Evolutionary conservation across 1,140 invertebrate genomes (phyloP).

Genomic region (Mycetomoellerius zeteki): DNA sequence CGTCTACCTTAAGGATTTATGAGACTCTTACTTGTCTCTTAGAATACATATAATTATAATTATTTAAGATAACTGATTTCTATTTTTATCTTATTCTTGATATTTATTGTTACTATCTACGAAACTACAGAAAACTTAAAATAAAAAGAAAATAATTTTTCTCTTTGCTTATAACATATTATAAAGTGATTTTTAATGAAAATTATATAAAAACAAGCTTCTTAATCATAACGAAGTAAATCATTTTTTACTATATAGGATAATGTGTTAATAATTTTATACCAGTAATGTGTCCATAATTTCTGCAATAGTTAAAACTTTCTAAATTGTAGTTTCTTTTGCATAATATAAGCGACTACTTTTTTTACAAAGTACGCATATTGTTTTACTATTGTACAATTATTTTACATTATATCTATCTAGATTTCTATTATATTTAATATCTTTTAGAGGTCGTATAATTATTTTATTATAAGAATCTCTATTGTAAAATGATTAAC

Average conservation of each 20-base stretch:
- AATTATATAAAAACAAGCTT: neutral
- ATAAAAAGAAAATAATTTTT: neutral
- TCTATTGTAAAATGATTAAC: neutral
- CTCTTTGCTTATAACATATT: neutral
- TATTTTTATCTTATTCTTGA: neutral
- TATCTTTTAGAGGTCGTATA: neutral
- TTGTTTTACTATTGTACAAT: neutral
- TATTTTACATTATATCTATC: neutral
- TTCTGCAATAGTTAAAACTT: neutral
- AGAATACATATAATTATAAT: neutral
- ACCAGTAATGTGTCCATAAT: neutral
- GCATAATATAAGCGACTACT: neutral
- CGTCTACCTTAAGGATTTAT: neutral
- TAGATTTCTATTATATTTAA: neutral
- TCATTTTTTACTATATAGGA: neutral
- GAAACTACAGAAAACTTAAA: neutral
- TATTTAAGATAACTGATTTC: neutral
- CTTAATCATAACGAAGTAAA: neutral
- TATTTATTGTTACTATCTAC: neutral
- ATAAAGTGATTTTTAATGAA: neutral
- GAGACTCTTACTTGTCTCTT: neutral
- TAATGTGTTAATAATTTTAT: neutral
- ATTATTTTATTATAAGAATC: constrained; percentile 11
- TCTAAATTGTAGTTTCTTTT: neutral
- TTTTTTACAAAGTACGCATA: neutral